These are phyloP conservation scores for Amphiprion ocellaris DNA, from an alignment of 2,113 vertebrate genomes.

Conservation along the genomic window DNA sequence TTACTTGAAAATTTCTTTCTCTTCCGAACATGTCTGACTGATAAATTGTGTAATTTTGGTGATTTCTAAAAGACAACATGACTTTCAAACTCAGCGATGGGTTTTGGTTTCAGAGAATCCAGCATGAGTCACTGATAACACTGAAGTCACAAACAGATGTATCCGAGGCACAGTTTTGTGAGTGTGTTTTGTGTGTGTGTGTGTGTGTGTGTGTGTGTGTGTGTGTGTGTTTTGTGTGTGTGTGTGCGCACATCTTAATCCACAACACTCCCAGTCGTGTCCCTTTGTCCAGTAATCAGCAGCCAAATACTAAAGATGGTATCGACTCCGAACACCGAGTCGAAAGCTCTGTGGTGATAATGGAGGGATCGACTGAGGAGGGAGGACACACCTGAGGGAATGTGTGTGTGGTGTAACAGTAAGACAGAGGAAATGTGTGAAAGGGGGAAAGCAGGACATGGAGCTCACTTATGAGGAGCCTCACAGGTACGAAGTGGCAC, in stretches of 20 bases:
- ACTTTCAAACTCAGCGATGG: too few species aligned
- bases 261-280: too few species aligned
- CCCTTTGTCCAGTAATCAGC: neutral
- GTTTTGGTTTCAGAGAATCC: too few species aligned
- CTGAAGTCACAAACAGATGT: neutral
- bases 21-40: too few species aligned
- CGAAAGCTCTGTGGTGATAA: slow-evolving; percentile 1
- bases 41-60: too few species aligned
- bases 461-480: too few species aligned
- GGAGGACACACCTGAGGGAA: neutral
- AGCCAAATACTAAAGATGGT: slow-evolving; percentile 4
- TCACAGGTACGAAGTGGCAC: too few species aligned
- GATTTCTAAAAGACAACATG: too few species aligned
- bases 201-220: neutral
- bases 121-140: too few species aligned
- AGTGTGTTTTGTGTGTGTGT: neutral
- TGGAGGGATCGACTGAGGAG: too few species aligned
- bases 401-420: neutral
- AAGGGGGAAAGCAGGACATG: too few species aligned
- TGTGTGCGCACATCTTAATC: neutral
- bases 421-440: neutral
- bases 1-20: too few species aligned
- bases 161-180: neutral
- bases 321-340: neutral
- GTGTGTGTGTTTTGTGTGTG: neutral